Evolutionary conservation across 2,113 vertebrate genomes (phyloP).

Genomic region (Leucoraja erinaceus): DNA sequence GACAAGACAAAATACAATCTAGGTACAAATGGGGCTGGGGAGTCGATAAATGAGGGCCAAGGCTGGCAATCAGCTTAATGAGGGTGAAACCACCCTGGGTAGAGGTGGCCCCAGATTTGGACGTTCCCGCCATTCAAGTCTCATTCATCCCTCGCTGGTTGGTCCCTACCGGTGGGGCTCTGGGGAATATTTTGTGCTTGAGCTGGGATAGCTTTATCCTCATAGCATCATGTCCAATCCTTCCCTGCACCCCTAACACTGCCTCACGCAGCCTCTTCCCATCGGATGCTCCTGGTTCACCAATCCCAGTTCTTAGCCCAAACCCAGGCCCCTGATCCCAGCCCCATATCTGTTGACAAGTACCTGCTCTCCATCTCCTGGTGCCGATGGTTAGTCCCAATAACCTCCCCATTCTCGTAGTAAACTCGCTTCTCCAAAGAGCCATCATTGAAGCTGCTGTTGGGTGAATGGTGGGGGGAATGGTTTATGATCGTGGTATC

Average conservation of each 20-base stretch:
- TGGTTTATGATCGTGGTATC: constrained; percentile 97
- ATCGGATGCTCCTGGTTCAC: no score
- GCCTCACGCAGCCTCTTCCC: background rate
- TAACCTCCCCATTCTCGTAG: constrained; percentile 55
- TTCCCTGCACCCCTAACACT: no score
- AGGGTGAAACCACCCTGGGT: background rate
- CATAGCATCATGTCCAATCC: background rate
- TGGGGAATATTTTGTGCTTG: background rate
- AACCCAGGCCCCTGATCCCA: background rate
- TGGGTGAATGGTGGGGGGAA: constrained; percentile 80
- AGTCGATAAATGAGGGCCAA: no score
- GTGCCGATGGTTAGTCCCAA: constrained; percentile 71
- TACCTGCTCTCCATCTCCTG: constrained; percentile 97
- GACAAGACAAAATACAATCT: no score
- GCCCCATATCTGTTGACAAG: background rate
- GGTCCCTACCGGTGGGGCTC: background rate
- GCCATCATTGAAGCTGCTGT: constrained; percentile 83
- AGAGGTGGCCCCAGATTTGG: background rate
- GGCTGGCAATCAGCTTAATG: no score
- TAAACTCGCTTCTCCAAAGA: constrained; percentile 25
- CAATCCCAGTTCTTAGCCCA: background rate
- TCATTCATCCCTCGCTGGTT: background rate
- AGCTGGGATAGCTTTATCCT: background rate
- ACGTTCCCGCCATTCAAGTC: background rate
- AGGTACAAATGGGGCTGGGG: no score